Percentiles rank a stretch among this genome's conserved stretches.
Evolutionary conservation across 1,140 invertebrate species (phyloP).

Genomic region (Bombus superbus): DNA sequence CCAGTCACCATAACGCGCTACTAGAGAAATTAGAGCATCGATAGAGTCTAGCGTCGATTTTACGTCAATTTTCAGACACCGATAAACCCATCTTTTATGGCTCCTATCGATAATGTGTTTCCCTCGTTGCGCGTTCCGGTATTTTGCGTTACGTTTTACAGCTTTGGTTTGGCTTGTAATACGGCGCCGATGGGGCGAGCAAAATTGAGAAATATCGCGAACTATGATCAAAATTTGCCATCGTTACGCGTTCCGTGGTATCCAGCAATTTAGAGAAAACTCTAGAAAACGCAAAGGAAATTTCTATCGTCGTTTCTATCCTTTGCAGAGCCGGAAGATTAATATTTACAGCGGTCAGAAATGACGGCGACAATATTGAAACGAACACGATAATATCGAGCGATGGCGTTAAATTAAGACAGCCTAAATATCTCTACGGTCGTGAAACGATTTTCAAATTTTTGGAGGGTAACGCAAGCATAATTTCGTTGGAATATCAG

Average conservation of each 20-base stretch:
- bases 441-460: background rate
- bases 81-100: slow-evolving; percentile 18
- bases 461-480: too few species aligned
- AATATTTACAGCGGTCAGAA: too few species aligned
- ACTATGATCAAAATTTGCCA: background rate
- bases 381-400: too few species aligned
- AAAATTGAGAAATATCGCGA: background rate
- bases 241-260: too few species aligned
- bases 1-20: background rate
- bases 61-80: slow-evolving; percentile 14
- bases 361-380: too few species aligned
- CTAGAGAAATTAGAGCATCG: slow-evolving; percentile 17
- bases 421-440: too few species aligned
- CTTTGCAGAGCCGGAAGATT: too few species aligned
- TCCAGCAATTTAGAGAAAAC: too few species aligned
- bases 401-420: too few species aligned
- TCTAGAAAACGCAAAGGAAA: too few species aligned
- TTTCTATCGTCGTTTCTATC: too few species aligned
- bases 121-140: background rate
- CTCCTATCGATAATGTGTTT: background rate
- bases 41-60: background rate
- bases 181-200: background rate
- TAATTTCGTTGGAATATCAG: background rate
- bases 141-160: background rate
- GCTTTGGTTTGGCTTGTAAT: background rate